phyloP scores from a whole-genome alignment of 2,888 invertebrate species.

The Ormyrus thymus region DNA sequence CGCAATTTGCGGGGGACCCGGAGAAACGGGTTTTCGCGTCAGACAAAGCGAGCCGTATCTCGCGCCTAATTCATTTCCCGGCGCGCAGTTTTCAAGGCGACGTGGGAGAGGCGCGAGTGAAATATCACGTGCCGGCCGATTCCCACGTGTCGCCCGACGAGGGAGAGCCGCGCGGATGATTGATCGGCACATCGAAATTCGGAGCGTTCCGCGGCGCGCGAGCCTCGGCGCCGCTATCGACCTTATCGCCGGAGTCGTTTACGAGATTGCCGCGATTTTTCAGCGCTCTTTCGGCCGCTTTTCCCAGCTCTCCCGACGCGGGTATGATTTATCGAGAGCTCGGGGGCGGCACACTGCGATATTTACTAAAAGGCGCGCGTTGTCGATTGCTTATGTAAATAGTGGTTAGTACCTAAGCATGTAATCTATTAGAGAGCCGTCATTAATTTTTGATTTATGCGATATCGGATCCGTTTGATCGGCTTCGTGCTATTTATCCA shows the following conservation, averaged over 20 bases:
- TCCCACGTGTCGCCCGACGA: slow-evolving; percentile 11
- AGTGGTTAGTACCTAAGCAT: slow-evolving; percentile 2
- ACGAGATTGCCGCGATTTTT: background rate
- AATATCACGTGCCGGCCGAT: slow-evolving; percentile 41
- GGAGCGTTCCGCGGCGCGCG: slow-evolving; percentile 20
- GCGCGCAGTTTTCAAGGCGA: slow-evolving; percentile 41
- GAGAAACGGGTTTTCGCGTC: slow-evolving; percentile 37
- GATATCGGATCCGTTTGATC: background rate
- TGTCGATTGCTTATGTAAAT: slow-evolving; percentile 22
- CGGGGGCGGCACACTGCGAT: slow-evolving; percentile 22
- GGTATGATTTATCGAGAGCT: slow-evolving; percentile 23
- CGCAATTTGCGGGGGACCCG: slow-evolving; percentile 38
- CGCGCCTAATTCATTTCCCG: slow-evolving; percentile 40
- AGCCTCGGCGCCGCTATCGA: background rate
- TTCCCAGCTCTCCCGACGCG: background rate
- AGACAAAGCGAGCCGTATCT: slow-evolving; percentile 23
- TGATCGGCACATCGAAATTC: slow-evolving; percentile 48
- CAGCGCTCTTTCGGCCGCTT: background rate
- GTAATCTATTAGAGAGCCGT: slow-evolving; percentile 15
- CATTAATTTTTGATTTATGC: slow-evolving; percentile 12
- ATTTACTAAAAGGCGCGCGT: slow-evolving; percentile 4
- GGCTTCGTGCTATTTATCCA: slow-evolving; percentile 1
- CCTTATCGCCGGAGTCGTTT: slow-evolving; percentile 38
- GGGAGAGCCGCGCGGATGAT: slow-evolving; percentile 15
- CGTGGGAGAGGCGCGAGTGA: slow-evolving; percentile 19